phyloP scores from a whole-genome alignment of 2,797 vertebrate genomes.

The Spinus olivaceus region DNA sequence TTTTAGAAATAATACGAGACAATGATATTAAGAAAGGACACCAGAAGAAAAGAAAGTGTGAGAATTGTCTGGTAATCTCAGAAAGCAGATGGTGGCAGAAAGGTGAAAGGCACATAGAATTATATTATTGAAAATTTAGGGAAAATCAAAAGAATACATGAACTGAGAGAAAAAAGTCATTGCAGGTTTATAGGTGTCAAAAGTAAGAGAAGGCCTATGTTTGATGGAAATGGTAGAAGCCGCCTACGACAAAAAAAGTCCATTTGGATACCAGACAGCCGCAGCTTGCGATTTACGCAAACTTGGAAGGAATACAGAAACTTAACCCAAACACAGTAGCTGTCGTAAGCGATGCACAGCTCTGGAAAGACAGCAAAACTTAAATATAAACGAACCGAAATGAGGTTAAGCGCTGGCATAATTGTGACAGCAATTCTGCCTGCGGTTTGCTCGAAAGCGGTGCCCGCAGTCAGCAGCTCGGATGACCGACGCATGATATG shows the following conservation, averaged over 20 bases:
- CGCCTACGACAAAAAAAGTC: background rate
- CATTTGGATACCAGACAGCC: background rate
- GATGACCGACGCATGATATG: rapidly evolving
- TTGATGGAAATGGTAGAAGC: background rate
- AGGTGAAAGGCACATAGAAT: background rate
- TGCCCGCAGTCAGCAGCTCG: background rate
- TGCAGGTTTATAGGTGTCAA: background rate
- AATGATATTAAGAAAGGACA: background rate
- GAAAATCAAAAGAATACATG: background rate
- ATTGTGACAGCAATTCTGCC: background rate
- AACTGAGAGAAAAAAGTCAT: background rate
- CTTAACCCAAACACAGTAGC: background rate
- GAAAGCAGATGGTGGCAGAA: background rate
- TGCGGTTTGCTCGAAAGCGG: constrained; percentile 45
- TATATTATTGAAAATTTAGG: background rate
- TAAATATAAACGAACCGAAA: background rate
- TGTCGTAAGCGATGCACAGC: background rate
- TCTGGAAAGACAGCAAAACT: background rate
- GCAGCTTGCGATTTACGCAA: background rate
- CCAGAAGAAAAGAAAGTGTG: background rate
- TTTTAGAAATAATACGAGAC: background rate
- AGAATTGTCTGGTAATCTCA: background rate
- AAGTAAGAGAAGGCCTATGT: background rate
- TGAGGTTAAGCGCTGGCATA: background rate
- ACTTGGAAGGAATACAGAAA: background rate